These are phyloP conservation scores for Falco cherrug DNA, from an alignment of 2,797 vertebrate genomes.

Conservation along the genomic window DNA sequence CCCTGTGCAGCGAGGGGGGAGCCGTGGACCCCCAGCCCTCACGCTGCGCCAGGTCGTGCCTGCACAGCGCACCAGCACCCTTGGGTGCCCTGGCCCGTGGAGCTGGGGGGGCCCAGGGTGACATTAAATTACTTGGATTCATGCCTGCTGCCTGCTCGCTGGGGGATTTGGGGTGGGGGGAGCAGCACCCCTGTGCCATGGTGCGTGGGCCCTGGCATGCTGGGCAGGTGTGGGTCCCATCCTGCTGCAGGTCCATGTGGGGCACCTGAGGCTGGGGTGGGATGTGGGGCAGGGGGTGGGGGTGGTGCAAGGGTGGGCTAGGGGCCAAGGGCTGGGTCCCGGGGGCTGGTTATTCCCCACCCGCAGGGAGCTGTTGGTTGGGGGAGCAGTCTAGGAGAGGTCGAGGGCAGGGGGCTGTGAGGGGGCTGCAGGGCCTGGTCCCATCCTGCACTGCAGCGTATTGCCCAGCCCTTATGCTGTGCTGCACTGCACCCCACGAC, in stretches of 20 bases:
- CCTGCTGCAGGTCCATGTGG: accelerated
- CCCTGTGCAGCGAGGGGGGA: not conserved
- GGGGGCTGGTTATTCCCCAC: not conserved
- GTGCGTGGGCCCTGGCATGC: not conserved
- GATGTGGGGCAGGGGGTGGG: accelerated
- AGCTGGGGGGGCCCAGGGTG: not conserved
- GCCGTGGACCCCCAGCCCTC: accelerated
- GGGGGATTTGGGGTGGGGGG: not conserved
- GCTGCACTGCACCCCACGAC: not conserved
- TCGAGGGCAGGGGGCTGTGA: accelerated
- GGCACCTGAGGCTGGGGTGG: not conserved
- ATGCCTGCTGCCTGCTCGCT: accelerated
- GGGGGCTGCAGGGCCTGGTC: accelerated
- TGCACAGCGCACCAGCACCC: not conserved
- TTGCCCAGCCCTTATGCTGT: too few species aligned
- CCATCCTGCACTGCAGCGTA: too few species aligned
- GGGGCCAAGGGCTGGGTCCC: not conserved
- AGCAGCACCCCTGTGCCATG: not conserved
- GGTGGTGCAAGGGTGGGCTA: not conserved
- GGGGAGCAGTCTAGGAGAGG: too few species aligned
- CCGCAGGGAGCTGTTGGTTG: too few species aligned
- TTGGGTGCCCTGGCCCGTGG: accelerated
- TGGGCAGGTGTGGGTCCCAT: too few species aligned
- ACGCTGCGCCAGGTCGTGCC: accelerated
- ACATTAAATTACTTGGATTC: accelerated